Percentiles rank a stretch among this genome's conserved stretches.
phyloP scores from a whole-genome alignment of 1,140 invertebrate genomes.

The Parapsyche elsis region DNA sequence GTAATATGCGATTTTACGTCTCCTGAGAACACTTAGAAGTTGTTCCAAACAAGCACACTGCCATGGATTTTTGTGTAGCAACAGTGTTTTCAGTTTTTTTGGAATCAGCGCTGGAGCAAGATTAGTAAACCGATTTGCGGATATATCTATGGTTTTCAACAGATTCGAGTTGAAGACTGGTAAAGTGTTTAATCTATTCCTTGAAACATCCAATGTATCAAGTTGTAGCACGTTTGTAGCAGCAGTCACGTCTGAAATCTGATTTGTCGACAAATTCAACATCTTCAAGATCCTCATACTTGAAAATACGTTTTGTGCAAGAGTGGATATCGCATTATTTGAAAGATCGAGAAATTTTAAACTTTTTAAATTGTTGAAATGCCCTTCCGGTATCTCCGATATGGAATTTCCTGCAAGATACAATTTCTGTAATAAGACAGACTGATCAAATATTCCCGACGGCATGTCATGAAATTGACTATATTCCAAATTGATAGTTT shows the following conservation, averaged over 20 bases:
- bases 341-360: constrained; percentile 46
- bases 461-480: constrained; percentile 45
- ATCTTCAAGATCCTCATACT: constrained; percentile 24
- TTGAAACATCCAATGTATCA: constrained; percentile 36
- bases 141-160: constrained; percentile 40
- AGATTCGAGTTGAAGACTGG: constrained; percentile 11
- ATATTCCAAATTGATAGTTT: constrained; percentile 33
- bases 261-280: constrained; percentile 49
- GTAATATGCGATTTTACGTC: constrained; percentile 19
- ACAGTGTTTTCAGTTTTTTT: constrained; percentile 5
- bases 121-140: constrained; percentile 44
- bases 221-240: constrained; percentile 10
- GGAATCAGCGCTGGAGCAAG: neutral
- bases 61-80: constrained; percentile 35
- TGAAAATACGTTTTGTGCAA: constrained; percentile 34
- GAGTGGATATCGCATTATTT: constrained; percentile 30
- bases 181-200: constrained; percentile 40
- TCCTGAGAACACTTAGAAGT: neutral
- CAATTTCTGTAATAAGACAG: constrained; percentile 7
- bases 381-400: constrained; percentile 39
- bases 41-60: constrained; percentile 35
- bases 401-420: constrained; percentile 43
- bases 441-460: constrained; percentile 51
- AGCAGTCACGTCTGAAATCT: constrained; percentile 15
- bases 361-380: constrained; percentile 39